phyloP scores from a whole-genome alignment of 2,797 vertebrate genomes.

The Chloroceryle amazona region DNA sequence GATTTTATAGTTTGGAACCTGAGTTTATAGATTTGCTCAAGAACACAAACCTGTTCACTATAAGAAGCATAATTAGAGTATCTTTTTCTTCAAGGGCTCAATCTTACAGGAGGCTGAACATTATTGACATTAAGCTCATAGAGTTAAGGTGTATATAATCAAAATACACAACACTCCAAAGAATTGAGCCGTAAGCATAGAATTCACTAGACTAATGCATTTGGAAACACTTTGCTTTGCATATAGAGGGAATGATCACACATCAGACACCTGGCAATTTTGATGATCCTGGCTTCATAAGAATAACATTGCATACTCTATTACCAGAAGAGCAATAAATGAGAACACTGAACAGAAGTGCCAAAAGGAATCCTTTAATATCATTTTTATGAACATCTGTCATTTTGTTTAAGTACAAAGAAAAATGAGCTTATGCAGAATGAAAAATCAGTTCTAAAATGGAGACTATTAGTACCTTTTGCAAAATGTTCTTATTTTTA shows the following conservation, averaged over 20 bases:
- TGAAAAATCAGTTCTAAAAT: conserved; percentile 38
- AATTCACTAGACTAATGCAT: conserved; percentile 6
- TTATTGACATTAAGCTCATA: conserved; percentile 25
- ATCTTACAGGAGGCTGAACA: conserved; percentile 41
- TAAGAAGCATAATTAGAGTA: not conserved
- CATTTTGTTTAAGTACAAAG: conserved; percentile 65
- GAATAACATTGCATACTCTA: conserved; percentile 47
- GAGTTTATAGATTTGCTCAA: conserved; percentile 14
- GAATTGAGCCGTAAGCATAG: conserved; percentile 31
- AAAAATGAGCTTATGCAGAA: conserved; percentile 13
- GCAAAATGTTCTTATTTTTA: conserved; percentile 57
- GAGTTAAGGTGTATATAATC: conserved; percentile 22
- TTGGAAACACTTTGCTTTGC: conserved; percentile 57
- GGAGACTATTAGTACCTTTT: conserved; percentile 32
- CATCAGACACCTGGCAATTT: conserved; percentile 63
- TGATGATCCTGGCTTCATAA: conserved; percentile 48
- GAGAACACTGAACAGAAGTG: conserved; percentile 33
- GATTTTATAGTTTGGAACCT: conserved; percentile 27
- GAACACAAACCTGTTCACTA: not conserved
- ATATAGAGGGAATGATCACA: conserved; percentile 44
- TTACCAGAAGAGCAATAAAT: conserved; percentile 56
- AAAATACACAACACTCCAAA: conserved; percentile 23
- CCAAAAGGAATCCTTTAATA: conserved; percentile 50
- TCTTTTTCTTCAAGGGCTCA: conserved; percentile 28
- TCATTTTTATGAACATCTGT: conserved; percentile 47